Conservation (phyloP, 1,140 invertebrate species). For the Hylaeus anthracinus region DNA sequence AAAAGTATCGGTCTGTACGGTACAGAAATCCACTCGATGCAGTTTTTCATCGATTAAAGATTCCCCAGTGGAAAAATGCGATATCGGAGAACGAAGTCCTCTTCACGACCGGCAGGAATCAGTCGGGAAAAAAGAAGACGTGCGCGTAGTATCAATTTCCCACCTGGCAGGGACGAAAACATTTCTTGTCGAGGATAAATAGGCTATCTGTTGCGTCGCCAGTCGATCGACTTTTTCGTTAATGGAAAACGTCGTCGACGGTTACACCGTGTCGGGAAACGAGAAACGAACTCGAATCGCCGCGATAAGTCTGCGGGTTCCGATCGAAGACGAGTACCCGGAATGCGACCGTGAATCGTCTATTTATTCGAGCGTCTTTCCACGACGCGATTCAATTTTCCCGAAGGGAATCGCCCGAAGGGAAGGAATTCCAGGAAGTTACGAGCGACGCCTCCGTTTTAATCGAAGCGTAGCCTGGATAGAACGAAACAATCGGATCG, state of each 20-base stretch:
- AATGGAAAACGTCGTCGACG: slow-evolving; percentile 25
- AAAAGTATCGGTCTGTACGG: no score
- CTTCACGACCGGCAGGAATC: no score
- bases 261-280: background rate
- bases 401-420: background rate
- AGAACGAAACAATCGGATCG: slow-evolving; percentile 29
- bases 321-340: background rate
- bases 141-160: slow-evolving; percentile 6
- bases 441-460: background rate
- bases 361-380: slow-evolving; percentile 20
- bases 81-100: background rate
- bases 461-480: slow-evolving; percentile 18
- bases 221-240: slow-evolving; percentile 15
- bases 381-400: slow-evolving; percentile 4
- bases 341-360: slow-evolving; percentile 14
- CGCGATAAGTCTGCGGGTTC: slow-evolving; percentile 25
- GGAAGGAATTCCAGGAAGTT: background rate
- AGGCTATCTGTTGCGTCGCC: slow-evolving; percentile 31
- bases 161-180: background rate
- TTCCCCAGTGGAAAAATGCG: background rate
- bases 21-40: no score
- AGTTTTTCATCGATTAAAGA: no score
- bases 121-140: background rate
- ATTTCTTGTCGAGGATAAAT: slow-evolving; percentile 10
- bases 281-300: slow-evolving; percentile 27